These are phyloP conservation scores for Hyaena hyaena DNA, from an alignment of 2,113 vertebrate species.

Conservation along the genomic window DNA sequence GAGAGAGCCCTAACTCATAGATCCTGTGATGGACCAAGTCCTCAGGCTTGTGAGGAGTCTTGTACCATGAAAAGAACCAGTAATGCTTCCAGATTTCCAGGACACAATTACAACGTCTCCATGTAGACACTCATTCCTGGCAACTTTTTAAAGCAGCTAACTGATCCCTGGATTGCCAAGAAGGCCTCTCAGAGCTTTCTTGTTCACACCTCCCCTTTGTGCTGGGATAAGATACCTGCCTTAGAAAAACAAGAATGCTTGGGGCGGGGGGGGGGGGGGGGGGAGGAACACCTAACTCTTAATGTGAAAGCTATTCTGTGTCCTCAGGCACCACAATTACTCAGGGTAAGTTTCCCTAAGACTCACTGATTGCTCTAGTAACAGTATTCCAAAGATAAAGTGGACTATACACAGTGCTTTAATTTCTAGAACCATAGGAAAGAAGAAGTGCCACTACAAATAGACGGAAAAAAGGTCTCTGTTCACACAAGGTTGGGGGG, in stretches of 20 bases:
- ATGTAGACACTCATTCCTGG: neutral
- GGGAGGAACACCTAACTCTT: neutral
- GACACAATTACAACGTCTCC: conserved; percentile 54
- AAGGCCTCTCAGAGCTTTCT: neutral
- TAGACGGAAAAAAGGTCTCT: fast-evolving
- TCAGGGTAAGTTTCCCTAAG: conserved; percentile 10
- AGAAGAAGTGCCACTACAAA: conserved; percentile 6
- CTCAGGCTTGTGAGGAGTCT: neutral
- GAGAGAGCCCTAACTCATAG: neutral
- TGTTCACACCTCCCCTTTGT: neutral
- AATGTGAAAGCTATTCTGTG: neutral
- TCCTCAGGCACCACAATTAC: neutral
- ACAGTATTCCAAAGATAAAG: conserved; percentile 8
- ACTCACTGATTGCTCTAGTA: neutral
- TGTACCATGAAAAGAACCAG: conserved; percentile 14
- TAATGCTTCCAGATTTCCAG: conserved; percentile 42
- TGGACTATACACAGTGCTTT: neutral
- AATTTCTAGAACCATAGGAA: neutral
- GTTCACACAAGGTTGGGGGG: neutral
- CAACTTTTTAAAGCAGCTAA: conserved; percentile 1
- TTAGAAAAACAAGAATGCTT: conserved; percentile 37
- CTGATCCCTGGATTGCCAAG: conserved; percentile 1
- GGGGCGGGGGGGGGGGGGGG: neutral
- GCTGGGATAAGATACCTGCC: neutral
- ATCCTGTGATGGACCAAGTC: neutral